Evolutionary conservation across 1,140 invertebrate species (phyloP), one percentile per base, ranked within the genome.

Genomic region (Diachasmimorpha longicaudata): DNA sequence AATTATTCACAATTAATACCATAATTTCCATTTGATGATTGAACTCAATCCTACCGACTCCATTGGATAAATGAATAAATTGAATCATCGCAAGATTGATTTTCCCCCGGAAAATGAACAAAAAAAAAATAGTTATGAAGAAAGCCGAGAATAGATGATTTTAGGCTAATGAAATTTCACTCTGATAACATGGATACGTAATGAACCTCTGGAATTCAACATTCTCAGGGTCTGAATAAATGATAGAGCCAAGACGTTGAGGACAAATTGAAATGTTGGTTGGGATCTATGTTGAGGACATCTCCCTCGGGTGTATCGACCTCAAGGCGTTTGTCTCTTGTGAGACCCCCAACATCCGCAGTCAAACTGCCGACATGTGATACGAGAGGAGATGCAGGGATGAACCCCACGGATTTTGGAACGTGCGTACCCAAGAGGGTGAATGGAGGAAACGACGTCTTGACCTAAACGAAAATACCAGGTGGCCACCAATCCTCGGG

Each of bases 401-500:
- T 58, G 70, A 67, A 72, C 75, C 70, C 52, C 23, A 25, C 58
- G 19, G 21, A 31, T 25, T 23, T 66, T 39, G 44, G 37, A 70
- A 55, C 70, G 37, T 58, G 25, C 46, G 39, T 66, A 58, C 16
- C 25, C 37, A 79, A 58, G 44, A 52, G 72, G 21, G 77, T 77
- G 77, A 58, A 52, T 73, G 42, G 66, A 63, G 71, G 70, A 66
- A 72, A 52, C 31, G 70, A 69, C 68, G 39, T 74, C 67, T 73
- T 69, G 73, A 78, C 63, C 77, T 67, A 73, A 81, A 83, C 78
- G 83, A 84, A 85, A 86, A 85, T 85, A 83, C 85, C 85, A 87
- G 85, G 85, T 87, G 85, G 85, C 84, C 77, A 78, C 83, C 84
- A 85, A 86, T 84, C 84, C 82, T 82, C 80, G 81, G 80, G 74